Conservation (phyloP, 2,888 invertebrate genomes). For the Prionchulus punctatus region DNA sequence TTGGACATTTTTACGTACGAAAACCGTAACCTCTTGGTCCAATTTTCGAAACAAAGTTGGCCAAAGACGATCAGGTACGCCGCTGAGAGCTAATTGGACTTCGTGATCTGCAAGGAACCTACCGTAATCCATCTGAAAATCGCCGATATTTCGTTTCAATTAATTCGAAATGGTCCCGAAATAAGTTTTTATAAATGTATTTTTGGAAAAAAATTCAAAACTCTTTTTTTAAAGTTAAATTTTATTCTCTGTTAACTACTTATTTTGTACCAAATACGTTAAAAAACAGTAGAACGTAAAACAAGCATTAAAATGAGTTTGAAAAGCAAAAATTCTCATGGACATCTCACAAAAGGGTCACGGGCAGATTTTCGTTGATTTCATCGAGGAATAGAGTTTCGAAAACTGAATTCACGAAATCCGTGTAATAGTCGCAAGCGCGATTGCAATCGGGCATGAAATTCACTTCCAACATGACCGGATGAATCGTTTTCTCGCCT, state of each 20-base stretch:
- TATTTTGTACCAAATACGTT: no score
- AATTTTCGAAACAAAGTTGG: conserved; percentile 41
- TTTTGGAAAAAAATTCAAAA: no score
- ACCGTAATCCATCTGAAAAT: no score
- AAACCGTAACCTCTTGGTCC: conserved; percentile 37
- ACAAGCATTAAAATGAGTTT: no score
- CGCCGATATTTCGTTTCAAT: no score
- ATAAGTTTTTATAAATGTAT: no score
- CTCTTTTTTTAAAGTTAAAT: no score
- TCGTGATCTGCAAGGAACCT: neutral
- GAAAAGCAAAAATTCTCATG: no score
- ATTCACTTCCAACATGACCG: conserved; percentile 66
- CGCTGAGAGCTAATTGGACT: neutral
- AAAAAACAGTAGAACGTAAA: no score
- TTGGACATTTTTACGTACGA: no score
- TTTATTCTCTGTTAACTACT: no score
- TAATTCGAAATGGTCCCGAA: no score
- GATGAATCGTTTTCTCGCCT: conserved; percentile 47
- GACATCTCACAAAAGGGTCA: neutral
- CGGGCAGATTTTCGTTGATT: neutral
- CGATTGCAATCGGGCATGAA: conserved; percentile 76
- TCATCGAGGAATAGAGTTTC: conserved; percentile 4
- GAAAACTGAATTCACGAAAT: conserved; percentile 74
- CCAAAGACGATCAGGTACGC: neutral
- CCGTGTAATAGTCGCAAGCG: conserved; percentile 70